A percentile compares a stretch with the other conserved stretches of the same genome.
These are phyloP conservation scores for Menidia beryllina DNA, from an alignment of 2,113 vertebrate species.

Conservation along the genomic window DNA sequence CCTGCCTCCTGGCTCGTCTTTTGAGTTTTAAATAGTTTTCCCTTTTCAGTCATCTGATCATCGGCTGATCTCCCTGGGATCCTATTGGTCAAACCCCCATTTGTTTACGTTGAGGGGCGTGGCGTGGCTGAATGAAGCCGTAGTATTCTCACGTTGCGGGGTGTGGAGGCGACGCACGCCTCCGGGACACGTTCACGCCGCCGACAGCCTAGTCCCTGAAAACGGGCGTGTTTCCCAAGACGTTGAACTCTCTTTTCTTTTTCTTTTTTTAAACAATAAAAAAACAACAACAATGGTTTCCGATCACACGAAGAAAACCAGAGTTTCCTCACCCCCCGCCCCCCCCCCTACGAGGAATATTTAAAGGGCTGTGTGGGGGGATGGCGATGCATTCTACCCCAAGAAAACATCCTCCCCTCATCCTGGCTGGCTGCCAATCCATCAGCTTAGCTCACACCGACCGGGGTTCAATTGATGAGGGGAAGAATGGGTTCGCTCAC, in stretches of 20 bases:
- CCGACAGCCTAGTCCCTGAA: too few relatives aligned
- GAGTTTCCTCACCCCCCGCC: too few relatives aligned
- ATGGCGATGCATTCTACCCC: neutral
- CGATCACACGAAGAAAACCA: constrained; percentile 7
- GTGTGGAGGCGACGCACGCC: constrained; percentile 43
- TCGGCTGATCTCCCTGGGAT: constrained; percentile 78
- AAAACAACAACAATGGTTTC: neutral
- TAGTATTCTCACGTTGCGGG: constrained; percentile 70
- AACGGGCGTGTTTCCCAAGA: neutral
- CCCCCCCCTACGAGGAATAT: neutral
- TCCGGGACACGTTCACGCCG: too few relatives aligned
- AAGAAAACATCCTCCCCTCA: constrained; percentile 24
- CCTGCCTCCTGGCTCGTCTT: constrained; percentile 60
- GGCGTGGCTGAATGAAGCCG: constrained; percentile 75
- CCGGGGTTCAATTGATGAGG: constrained; percentile 53
- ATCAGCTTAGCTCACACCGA: constrained; percentile 58
- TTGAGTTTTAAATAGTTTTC: constrained; percentile 84
- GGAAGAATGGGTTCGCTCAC: constrained; percentile 64
- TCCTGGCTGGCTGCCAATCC: constrained; percentile 61
- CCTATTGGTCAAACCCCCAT: constrained; percentile 84
- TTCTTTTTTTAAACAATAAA: neutral
- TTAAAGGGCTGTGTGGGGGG: constrained; percentile 34
- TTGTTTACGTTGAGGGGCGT: constrained; percentile 78
- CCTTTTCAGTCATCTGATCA: constrained; percentile 84
- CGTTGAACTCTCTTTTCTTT: too few relatives aligned